phyloP scores from a whole-genome alignment of 2,888 invertebrate genomes.

The Protophormia terraenovae region DNA sequence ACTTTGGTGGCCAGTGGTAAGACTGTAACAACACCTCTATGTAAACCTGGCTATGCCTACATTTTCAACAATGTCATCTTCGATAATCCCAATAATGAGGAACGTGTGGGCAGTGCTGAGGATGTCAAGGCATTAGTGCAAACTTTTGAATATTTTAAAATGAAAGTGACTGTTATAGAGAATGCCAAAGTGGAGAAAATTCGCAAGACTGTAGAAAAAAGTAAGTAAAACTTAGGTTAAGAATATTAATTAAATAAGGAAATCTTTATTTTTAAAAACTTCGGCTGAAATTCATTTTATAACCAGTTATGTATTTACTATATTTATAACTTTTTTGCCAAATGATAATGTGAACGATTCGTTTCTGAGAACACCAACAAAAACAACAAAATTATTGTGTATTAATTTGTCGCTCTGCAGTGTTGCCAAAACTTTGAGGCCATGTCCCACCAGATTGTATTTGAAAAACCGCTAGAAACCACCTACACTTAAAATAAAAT shows the following conservation, averaged over 20 bases:
- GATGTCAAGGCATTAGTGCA: slow-evolving; percentile 75
- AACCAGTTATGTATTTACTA: background rate
- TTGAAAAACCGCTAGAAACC: too few species aligned
- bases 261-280: too few species aligned
- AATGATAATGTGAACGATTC: background rate
- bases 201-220: slow-evolving; percentile 72
- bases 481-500: too few species aligned
- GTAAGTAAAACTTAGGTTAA: slow-evolving; percentile 73
- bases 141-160: slow-evolving; percentile 74
- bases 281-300: background rate
- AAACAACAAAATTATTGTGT: background rate
- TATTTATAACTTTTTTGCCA: background rate
- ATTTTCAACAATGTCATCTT: slow-evolving; percentile 79
- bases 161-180: slow-evolving; percentile 73
- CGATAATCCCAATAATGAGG: slow-evolving; percentile 73
- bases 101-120: slow-evolving; percentile 75
- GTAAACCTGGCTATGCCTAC: slow-evolving; percentile 76
- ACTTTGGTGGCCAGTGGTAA: slow-evolving; percentile 47
- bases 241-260: background rate
- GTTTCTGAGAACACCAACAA: background rate
- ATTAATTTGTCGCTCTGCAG: background rate
- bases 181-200: slow-evolving; percentile 76
- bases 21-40: slow-evolving; percentile 15
- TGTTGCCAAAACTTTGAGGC: too few species aligned
- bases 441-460: too few species aligned